These are phyloP conservation scores for Tinea pellionella DNA, from an alignment of 2,888 invertebrate genomes.

Conservation along the genomic window DNA sequence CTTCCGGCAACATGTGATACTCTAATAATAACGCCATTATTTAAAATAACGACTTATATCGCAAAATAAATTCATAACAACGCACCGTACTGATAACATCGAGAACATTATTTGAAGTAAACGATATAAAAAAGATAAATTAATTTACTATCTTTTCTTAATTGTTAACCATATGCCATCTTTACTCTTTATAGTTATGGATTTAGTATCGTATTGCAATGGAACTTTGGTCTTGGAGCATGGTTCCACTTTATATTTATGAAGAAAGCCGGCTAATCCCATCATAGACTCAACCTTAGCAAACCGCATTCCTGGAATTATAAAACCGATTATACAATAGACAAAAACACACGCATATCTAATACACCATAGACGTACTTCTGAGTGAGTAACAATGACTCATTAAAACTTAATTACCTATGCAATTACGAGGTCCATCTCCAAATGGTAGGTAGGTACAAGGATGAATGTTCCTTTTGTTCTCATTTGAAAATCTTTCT, in stretches of 20 bases:
- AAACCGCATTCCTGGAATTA: slow-evolving; percentile 13
- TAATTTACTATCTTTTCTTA: background rate
- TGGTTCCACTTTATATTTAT: slow-evolving; percentile 14
- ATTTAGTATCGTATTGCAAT: slow-evolving; percentile 1
- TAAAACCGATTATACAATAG: background rate
- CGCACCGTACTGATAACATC: background rate
- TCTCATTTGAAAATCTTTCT: slow-evolving; percentile 38
- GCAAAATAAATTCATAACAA: background rate
- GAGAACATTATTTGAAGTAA: background rate
- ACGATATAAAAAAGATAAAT: background rate
- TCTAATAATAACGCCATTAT: background rate
- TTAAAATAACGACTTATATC: background rate
- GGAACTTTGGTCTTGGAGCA: slow-evolving; percentile 8
- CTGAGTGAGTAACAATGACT: background rate
- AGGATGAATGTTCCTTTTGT: slow-evolving; percentile 31
- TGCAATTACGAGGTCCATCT: slow-evolving; percentile 15
- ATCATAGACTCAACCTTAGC: slow-evolving; percentile 15
- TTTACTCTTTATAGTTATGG: slow-evolving; percentile 7
- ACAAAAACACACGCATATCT: background rate
- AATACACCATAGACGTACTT: background rate
- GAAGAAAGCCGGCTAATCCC: slow-evolving; percentile 13
- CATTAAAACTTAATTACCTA: slow-evolving; percentile 11
- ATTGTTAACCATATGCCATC: slow-evolving; percentile 13
- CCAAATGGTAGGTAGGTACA: slow-evolving; percentile 31
- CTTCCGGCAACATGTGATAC: slow-evolving; percentile 6